Conservation (phyloP, 1,140 invertebrate species). For the fruit fly (Drosophila melanogaster) region Release_6_plus_ISO1_MT NT_033779.5:13851001-13851500, state of each 20-base stretch:
- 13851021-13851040: conserved; percentile 18
- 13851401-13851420: conserved; percentile 68
- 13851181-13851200: conserved; percentile 60
- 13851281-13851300: conserved; percentile 55
- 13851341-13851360: not conserved
- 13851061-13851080: conserved; percentile 79
- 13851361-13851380: conserved; percentile 17
- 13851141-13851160: conserved; percentile 70
- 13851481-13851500: conserved; percentile 54
- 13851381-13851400: conserved; percentile 78
- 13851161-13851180: conserved; percentile 51
- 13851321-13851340: conserved; percentile 16
- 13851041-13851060: conserved; percentile 17
- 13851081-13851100: conserved; percentile 84
- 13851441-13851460: conserved; percentile 4
- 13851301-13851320: conserved; percentile 27
- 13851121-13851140: conserved; percentile 54
- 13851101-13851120: conserved; percentile 33
- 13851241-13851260: conserved; percentile 52
- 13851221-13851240: conserved; percentile 53
- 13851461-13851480: conserved; percentile 74
- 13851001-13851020: not conserved
- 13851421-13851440: conserved; percentile 44
- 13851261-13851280: conserved; percentile 79
- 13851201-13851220: conserved; percentile 46